Conservation (phyloP, 2,113 vertebrate species). For the Crotalus horridus region DNA sequence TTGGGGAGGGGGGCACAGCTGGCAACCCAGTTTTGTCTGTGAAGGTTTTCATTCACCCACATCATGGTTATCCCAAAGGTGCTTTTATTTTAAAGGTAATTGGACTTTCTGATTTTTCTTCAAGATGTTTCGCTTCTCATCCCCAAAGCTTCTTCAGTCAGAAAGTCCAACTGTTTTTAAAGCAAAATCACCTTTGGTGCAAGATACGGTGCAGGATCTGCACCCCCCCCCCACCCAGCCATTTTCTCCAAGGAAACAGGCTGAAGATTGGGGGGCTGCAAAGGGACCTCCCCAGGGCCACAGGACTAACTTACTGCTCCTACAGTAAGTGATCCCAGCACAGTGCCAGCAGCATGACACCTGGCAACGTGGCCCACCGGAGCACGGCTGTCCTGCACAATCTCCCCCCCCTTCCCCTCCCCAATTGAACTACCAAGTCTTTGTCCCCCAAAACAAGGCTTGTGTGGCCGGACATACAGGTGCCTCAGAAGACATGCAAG, state of each 20-base stretch:
- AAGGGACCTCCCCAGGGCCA: background rate
- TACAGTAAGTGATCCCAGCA: background rate
- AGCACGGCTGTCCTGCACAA: background rate
- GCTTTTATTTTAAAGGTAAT: background rate
- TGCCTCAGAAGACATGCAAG: background rate
- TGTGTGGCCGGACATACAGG: background rate
- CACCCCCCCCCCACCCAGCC: background rate
- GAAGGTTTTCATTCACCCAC: background rate
- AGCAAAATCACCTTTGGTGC: background rate
- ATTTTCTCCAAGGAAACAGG: background rate
- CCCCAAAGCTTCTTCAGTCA: background rate
- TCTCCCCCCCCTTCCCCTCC: background rate
- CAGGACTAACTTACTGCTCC: background rate
- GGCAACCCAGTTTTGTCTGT: background rate
- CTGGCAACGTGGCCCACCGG: background rate
- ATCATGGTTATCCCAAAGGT: background rate
- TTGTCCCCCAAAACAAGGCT: background rate
- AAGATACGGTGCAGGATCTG: background rate
- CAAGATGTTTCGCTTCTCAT: background rate
- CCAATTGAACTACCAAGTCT: background rate
- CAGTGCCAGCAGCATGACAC: background rate
- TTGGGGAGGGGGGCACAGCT: too few species aligned
- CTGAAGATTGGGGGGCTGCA: background rate
- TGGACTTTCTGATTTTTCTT: background rate
- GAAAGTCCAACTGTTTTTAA: background rate